Evolutionary conservation across 2,888 invertebrate species (phyloP).

Genomic region (Pseudococcus jackbeardsleyi): DNA sequence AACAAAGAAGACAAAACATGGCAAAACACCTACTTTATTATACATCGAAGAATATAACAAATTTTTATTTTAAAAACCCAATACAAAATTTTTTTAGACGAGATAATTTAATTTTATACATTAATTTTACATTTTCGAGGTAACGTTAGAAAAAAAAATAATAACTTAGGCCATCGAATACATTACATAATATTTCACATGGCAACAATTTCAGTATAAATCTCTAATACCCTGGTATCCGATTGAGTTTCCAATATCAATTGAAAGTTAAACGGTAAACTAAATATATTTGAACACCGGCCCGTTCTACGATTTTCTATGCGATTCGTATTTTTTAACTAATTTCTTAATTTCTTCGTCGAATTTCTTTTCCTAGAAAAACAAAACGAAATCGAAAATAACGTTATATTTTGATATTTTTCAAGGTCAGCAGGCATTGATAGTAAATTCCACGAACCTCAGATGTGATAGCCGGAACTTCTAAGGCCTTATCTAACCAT

Average conservation of each 20-base stretch:
- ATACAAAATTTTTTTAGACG: constrained; percentile 41
- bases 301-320: constrained; percentile 65
- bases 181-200: background rate
- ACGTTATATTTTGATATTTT: background rate
- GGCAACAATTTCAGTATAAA: constrained; percentile 5
- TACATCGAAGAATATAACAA: too few species aligned
- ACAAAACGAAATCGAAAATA: constrained; percentile 59
- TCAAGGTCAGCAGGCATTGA: background rate
- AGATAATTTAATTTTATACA: constrained; percentile 34
- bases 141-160: constrained; percentile 1
- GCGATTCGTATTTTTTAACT: constrained; percentile 67
- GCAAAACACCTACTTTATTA: background rate
- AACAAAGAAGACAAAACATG: background rate
- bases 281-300: background rate
- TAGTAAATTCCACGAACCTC: constrained; percentile 66
- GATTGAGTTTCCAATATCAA: background rate
- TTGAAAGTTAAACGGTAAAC: constrained; percentile 39
- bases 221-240: constrained; percentile 43
- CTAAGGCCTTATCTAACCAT: constrained; percentile 71
- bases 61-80: constrained; percentile 21
- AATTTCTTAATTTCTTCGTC: constrained; percentile 67
- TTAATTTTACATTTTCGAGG: constrained; percentile 38
- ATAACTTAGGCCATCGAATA: constrained; percentile 5
- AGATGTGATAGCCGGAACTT: constrained; percentile 66
- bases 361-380: constrained; percentile 67